Evolutionary conservation across 2,888 invertebrate genomes (phyloP), one percentile per base, ranked within the genome.

Genomic region (Cataglyphis livida): DNA sequence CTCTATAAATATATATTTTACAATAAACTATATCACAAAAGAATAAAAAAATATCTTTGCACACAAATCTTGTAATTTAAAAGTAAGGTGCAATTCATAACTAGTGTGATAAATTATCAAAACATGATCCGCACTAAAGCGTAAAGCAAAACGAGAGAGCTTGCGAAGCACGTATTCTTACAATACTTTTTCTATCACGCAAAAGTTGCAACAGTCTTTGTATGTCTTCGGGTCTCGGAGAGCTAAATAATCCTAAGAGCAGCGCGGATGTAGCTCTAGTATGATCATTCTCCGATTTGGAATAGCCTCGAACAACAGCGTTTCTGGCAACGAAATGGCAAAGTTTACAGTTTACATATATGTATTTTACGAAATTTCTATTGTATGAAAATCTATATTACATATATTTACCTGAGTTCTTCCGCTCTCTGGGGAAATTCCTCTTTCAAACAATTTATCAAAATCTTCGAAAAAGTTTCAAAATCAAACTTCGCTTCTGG

Each of bases 121-220:
- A 15, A 32, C 18, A 51, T 64, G 12, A 44, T 18, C 35, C 68
- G 28, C 6, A 38, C 38, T 70, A 86, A 74, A 7, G 15, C 15
- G 91, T 92, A 79, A 92, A 93, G 70, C 91, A 90, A 18, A 92
- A 83, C 12, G 93, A 90, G 1, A 93, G 86, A 0, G 93, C 92
- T 71, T 88, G 90, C 18, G 93, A 93, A 3, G 94, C 93, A 1
- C 93, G 92, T 59, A 90, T 89, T 86, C 92, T 92, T 2, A 94
- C 94, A 54, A 88, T 81, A 44, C 86, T 90, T 57, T 94, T 92
- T 57, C 89, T 88, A 79, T 94, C 93, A 1, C 90, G 91, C 59
- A 94, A 83, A n/a, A 94, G 83, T 73, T 94, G 94, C 12, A 94
- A 86, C 85, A 94, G 87, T 73, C 93, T 90, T 78, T 94, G 93